phyloP scores from a whole-genome alignment of 2,113 vertebrate species.

The Caloenas nicobarica region DNA sequence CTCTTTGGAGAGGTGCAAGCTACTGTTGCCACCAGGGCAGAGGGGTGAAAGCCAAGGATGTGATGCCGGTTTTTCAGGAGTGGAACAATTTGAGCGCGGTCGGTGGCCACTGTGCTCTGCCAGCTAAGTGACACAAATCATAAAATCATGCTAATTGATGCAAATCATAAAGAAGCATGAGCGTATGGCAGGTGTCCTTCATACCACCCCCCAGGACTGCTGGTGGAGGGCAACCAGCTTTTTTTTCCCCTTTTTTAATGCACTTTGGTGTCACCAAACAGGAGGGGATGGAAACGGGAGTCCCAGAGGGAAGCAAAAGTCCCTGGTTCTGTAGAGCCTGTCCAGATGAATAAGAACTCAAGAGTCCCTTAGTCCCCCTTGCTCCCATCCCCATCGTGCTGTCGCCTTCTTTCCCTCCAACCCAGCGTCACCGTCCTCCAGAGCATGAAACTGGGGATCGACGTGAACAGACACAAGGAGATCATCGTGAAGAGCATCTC shows the following conservation, averaged over 20 bases:
- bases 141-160: neutral
- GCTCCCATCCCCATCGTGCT: neutral
- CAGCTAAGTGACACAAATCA: neutral
- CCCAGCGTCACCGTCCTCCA: slow-evolving; percentile 92
- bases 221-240: neutral
- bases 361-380: neutral
- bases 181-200: neutral
- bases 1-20: neutral
- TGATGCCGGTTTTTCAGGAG: neutral
- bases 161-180: neutral
- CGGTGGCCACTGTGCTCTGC: rapidly evolving
- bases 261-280: neutral
- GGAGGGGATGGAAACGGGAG: neutral
- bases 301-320: rapidly evolving
- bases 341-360: neutral
- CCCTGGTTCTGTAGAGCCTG: neutral
- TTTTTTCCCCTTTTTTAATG: rapidly evolving
- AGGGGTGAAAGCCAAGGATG: neutral
- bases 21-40: neutral
- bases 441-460: slow-evolving; percentile 97
- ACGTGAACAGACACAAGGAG: slow-evolving; percentile 97
- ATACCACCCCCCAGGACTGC: rapidly evolving
- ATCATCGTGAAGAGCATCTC: slow-evolving; percentile 97
- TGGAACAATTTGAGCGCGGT: rapidly evolving
- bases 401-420: neutral